Evolutionary conservation across 2,797 vertebrate species (phyloP), one percentile per base, ranked within the genome.

Genomic region (Sphaeramia orbicularis): DNA sequence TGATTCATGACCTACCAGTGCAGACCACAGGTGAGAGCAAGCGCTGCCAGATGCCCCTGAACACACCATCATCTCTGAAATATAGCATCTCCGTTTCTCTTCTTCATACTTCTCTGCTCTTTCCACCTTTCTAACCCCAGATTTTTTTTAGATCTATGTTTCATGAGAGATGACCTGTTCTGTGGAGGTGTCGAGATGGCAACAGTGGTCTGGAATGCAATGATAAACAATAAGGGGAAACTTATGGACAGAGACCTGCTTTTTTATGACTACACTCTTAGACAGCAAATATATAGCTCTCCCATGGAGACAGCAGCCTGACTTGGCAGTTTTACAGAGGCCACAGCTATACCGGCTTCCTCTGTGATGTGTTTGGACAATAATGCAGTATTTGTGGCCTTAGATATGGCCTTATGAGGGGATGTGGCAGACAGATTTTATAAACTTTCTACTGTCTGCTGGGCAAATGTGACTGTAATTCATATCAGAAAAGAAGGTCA

Each of bases 301-400:
- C 62, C 73, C 35, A 36, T 48, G 19, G 64, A 76, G 79, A 73
- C 45, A 14, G 50, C 59, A 58, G 72, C 8, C 58, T 15, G 57
- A 51, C 71, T 78, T 79, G 81, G 76, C 82, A 84, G 68, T 70
- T 78, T 67, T 74, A 70, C 76, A 75, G 62, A 77, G 66, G 65
- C 76, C 43, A 50, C 44, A 60, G 65, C 56, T 41, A 65, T 49
- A 76, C 38, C 54, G 65, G 74, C 45, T 59, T 64, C 66, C 45
- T 66, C 44, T 4, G 53, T 71, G 84, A 87, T 69, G 59, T 80
- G 81, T 86, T 84, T 87, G 57, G 64, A 85, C 82, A 87, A 84
- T 84, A 70, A 65, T 45, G 15, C 53, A 66, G 68, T 78, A 80
- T 83, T 80, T 86, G 84, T 81, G 74, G 73, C 78, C 57, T 67